Percentiles rank a stretch among this genome's conserved stretches.
These are phyloP conservation scores for Gallinago solitaria DNA, from an alignment of 2,797 vertebrate genomes.

Conservation along the genomic window DNA sequence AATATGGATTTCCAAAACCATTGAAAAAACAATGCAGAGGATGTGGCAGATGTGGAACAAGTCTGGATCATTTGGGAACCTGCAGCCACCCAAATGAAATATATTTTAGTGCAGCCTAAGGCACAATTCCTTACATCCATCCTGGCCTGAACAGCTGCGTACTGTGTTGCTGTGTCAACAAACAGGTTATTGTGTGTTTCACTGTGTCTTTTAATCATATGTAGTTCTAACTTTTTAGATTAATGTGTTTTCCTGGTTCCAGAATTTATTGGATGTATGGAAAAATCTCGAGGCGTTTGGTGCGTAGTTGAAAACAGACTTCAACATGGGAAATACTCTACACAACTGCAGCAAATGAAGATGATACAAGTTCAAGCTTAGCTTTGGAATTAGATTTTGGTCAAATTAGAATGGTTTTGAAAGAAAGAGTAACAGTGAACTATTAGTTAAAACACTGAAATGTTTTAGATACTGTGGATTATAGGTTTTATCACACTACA, in stretches of 20 bases:
- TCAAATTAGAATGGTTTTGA: not conserved
- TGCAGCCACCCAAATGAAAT: not conserved
- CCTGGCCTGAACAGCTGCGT: not conserved
- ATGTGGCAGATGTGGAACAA: not conserved
- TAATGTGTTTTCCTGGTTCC: not conserved
- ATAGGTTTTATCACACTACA: not conserved
- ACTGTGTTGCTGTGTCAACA: not conserved
- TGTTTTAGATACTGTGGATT: not conserved
- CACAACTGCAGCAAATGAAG: not conserved
- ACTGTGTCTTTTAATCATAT: not conserved
- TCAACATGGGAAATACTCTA: not conserved
- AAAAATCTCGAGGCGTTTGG: not conserved
- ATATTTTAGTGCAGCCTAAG: not conserved
- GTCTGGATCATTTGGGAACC: not conserved
- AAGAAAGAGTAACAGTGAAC: not conserved
- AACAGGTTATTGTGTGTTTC: not conserved
- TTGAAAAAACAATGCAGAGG: not conserved
- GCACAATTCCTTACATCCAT: not conserved
- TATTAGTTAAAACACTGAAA: not conserved
- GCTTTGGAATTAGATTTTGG: not conserved
- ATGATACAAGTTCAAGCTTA: not conserved
- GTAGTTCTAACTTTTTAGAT: not conserved
- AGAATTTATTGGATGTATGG: not conserved
- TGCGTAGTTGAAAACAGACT: not conserved
- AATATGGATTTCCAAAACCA: not conserved